Evolutionary conservation across 2,113 vertebrate species (phyloP).

Genomic region (Phalacrocorax brasilianus): DNA sequence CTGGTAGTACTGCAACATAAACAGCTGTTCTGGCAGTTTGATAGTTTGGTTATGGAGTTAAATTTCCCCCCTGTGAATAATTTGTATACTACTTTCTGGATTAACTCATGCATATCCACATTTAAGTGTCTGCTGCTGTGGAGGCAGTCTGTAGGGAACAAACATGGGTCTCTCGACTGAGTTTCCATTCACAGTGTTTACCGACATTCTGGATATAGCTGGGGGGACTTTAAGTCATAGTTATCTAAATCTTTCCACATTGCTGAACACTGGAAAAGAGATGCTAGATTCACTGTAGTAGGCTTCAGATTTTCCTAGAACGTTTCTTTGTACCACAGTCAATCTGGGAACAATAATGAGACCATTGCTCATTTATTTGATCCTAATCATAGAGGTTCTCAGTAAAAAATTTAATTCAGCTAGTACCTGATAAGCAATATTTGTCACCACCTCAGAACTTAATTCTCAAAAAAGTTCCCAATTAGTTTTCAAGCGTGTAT

Average conservation of each 20-base stretch:
- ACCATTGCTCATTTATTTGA: not conserved
- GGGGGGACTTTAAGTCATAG: not conserved
- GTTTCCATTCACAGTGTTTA: slow-evolving; percentile 7
- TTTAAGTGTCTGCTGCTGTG: slow-evolving; percentile 32
- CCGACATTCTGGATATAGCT: not conserved
- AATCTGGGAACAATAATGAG: not conserved
- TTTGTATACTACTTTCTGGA: slow-evolving; percentile 2
- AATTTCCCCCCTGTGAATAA: not conserved
- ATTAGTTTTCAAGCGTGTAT: not conserved
- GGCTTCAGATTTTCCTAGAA: not conserved
- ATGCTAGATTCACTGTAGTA: not conserved
- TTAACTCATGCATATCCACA: slow-evolving; percentile 13
- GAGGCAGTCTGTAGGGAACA: not conserved
- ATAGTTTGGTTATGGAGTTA: slow-evolving; percentile 37
- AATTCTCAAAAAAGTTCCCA: not conserved
- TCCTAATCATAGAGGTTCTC: not conserved
- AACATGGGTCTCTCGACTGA: fast-evolving
- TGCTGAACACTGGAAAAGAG: not conserved
- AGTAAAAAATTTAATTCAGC: not conserved
- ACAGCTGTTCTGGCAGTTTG: slow-evolving; percentile 4
- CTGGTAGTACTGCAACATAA: slow-evolving; percentile 8
- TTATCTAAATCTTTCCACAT: not conserved
- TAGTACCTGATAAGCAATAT: not conserved
- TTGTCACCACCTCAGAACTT: not conserved
- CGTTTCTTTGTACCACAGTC: not conserved